phyloP scores from a whole-genome alignment of 2,888 invertebrate genomes.

The Troides oblongomaculatus region DNA sequence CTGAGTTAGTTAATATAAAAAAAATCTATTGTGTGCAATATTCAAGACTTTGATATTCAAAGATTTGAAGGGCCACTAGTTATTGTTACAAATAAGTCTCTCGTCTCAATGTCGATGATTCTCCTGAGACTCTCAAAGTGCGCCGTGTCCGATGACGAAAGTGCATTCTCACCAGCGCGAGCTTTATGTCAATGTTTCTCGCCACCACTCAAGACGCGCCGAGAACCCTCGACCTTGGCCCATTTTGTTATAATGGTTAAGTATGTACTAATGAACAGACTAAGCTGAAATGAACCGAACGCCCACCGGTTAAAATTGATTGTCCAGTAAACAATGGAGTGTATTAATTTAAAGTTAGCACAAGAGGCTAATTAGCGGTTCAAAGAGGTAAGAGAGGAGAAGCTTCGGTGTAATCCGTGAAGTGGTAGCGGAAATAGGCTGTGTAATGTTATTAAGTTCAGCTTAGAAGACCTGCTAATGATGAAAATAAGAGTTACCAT shows the following conservation, averaged over 20 bases:
- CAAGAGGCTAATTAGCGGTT: neutral
- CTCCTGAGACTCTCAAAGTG: slow-evolving; percentile 1
- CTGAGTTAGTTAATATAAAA: no score
- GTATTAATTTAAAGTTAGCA: neutral
- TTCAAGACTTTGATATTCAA: neutral
- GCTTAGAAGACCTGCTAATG: no score
- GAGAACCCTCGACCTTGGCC: slow-evolving; percentile 7
- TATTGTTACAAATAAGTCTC: slow-evolving; percentile 7
- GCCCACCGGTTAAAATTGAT: no score
- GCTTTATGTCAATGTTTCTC: slow-evolving; percentile 15
- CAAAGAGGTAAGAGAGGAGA: neutral
- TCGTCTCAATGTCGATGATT: slow-evolving; percentile 6
- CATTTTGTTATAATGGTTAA: slow-evolving; percentile 5
- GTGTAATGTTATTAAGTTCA: no score
- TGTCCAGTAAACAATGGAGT: neutral
- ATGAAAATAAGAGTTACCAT: no score
- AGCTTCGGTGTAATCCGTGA: neutral
- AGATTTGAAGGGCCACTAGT: neutral
- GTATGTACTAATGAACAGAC: neutral
- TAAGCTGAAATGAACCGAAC: slow-evolving; percentile 2
- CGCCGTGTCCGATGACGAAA: slow-evolving; percentile 13
- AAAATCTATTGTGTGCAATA: neutral
- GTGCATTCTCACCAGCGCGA: slow-evolving; percentile 10
- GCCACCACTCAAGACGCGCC: neutral
- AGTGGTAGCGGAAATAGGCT: no score